Evolutionary conservation across 2,113 vertebrate genomes (phyloP), one percentile per base, ranked within the genome.

Genomic region (Polyodon spathula): DNA sequence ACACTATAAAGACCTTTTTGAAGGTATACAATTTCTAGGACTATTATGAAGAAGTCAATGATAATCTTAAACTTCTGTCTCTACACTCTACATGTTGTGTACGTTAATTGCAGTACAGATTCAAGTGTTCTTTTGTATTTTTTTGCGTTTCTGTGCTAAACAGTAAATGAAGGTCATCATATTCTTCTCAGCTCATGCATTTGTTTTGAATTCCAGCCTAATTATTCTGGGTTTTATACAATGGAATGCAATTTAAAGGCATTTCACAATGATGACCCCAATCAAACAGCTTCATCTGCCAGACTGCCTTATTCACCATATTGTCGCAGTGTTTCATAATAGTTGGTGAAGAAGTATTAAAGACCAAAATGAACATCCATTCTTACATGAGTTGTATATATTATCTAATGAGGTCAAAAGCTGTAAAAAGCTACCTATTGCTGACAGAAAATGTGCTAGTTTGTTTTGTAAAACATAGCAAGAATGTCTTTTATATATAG

Each of bases 251-350:
- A 38, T 8, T 60, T 5, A 5, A 38, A 11, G 41, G 10, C 38
- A 10, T 8, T 69, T 64, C 27, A 62, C 59, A 62, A 59, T 64
- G 66, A 52, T 5, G 42, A 54, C 52, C 50, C 46, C 63, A 62
- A 69, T 58, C 56, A 65, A 71, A 50, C 15, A 60, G n/a, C 12
- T 65, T 17, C 6, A 54, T 63, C 61, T 72, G 2, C 60, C 11
- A 68, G 56, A n/a, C 6, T 48, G 12, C 6, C 17, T 12, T 40
- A 42, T 40, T 60, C 14, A n/a, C 38, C 38, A 52, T 15, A 62
- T 10, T n/a, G 37, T 37, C 59, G 40, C 37, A 40, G 4, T 54
- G 1, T 57, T 64, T 41, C 60, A 17, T 63, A 71, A 62, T 55
- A 73, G 66, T 48, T 64, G 55, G 38, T 51, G 38, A 64, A 61